Conservation (phyloP, 1,140 invertebrate species). For the Aphidius gifuensis region DNA sequence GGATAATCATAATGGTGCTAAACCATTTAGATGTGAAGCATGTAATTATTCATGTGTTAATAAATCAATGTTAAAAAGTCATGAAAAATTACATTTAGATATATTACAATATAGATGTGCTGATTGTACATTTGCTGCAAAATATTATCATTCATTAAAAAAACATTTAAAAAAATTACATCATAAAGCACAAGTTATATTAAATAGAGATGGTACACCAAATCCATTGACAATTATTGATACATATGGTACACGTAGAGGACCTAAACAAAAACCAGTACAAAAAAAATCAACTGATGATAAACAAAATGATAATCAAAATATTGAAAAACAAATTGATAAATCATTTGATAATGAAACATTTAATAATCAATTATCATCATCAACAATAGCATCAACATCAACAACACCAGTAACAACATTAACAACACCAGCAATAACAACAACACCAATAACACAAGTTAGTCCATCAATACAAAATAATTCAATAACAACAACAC, state of each 20-base stretch:
- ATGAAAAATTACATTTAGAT: constrained; percentile 96
- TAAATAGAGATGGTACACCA: constrained; percentile 83
- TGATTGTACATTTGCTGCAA: constrained; percentile 95
- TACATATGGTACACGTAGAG: constrained; percentile 82
- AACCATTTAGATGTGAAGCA: constrained; percentile 94
- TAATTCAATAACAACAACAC: too few species aligned
- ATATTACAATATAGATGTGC: constrained; percentile 94
- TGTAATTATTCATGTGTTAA: constrained; percentile 95
- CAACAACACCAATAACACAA: too few species aligned
- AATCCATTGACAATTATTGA: constrained; percentile 86
- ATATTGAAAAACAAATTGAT: constrained; percentile 22
- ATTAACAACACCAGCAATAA: too few species aligned
- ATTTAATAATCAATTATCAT: too few species aligned
- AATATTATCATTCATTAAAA: constrained; percentile 97
- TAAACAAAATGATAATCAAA: constrained; percentile 29
- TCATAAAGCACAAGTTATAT: constrained; percentile 81
- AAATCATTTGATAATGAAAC: too few species aligned
- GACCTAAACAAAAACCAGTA: constrained; percentile 69
- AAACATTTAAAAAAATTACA: constrained; percentile 89
- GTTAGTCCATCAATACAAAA: too few species aligned
- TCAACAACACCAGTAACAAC: too few species aligned
- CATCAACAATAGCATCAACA: too few species aligned
- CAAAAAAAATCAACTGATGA: constrained; percentile 10
- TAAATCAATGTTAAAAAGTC: constrained; percentile 99
- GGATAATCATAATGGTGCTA: constrained; percentile 91